Conservation (phyloP, 2,113 vertebrate species). For the Cyphomyrus plagiostoma region DNA sequence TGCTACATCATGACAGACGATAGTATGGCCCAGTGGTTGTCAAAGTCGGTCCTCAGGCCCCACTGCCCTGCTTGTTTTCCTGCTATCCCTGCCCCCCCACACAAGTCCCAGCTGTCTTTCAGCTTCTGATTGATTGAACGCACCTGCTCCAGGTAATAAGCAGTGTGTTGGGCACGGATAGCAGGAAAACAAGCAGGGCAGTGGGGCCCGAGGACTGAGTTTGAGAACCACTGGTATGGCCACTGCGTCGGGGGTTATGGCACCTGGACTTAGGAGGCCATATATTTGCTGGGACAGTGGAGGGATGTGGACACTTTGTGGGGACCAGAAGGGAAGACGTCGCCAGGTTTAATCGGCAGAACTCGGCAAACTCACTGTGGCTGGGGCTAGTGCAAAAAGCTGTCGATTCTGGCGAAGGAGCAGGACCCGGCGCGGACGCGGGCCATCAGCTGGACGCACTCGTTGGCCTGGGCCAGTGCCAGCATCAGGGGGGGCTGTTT, state of each 20-base stretch:
- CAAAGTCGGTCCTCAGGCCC: too few species aligned
- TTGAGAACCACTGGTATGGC: not conserved
- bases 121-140: too few species aligned
- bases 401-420: slow-evolving; percentile 96
- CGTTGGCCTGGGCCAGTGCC: slow-evolving; percentile 90
- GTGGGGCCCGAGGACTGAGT: too few species aligned
- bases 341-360: not conserved
- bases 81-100: too few species aligned
- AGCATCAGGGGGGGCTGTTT: slow-evolving; percentile 97
- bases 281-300: not conserved
- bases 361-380: slow-evolving; percentile 48
- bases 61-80: too few species aligned
- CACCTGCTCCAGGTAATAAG: too few species aligned
- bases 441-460: slow-evolving; percentile 96
- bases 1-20: not conserved
- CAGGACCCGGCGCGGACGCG: slow-evolving; percentile 89
- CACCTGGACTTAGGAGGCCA: not conserved
- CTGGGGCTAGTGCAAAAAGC: slow-evolving; percentile 93
- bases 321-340: not conserved
- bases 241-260: not conserved
- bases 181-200: too few species aligned
- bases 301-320: not conserved
- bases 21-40: not conserved
- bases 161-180: too few species aligned
- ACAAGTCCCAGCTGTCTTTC: too few species aligned